Conservation (phyloP, 2,888 invertebrate genomes). For the Hyppa rectilinea region DNA sequence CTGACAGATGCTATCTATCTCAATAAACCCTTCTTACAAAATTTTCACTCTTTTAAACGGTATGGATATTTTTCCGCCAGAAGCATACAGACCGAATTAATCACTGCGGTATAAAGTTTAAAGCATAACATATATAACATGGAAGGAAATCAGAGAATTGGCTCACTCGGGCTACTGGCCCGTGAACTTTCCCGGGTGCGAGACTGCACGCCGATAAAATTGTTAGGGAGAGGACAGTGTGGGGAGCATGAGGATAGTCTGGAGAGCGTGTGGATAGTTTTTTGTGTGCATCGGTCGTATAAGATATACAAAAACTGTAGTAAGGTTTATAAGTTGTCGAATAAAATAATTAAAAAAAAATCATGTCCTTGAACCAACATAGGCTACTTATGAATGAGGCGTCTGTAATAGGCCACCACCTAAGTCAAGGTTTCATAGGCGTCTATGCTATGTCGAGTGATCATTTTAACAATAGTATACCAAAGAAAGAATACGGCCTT, state of each 20-base stretch:
- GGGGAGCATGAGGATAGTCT: neutral
- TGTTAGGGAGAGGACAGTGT: neutral
- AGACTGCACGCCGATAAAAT: constrained; percentile 17
- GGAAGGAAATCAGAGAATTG: constrained; percentile 36
- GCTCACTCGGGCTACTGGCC: constrained; percentile 30
- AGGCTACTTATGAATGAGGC: too few relatives aligned
- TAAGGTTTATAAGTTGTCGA: too few relatives aligned
- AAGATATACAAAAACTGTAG: too few relatives aligned
- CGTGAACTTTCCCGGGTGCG: constrained; percentile 23
- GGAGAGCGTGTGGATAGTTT: too few relatives aligned
- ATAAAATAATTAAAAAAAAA: too few relatives aligned
- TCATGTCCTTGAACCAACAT: too few relatives aligned
- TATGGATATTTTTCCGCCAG: neutral
- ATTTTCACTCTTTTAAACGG: neutral
- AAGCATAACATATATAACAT: constrained; percentile 10
- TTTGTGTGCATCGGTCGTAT: too few relatives aligned
- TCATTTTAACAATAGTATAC: too few relatives aligned
- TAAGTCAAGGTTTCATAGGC: too few relatives aligned
- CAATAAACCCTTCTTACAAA: neutral
- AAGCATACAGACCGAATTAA: neutral
- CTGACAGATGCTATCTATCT: neutral
- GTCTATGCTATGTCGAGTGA: too few relatives aligned
- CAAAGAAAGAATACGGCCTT: too few relatives aligned
- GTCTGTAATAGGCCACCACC: too few relatives aligned
- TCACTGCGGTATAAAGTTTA: neutral